phyloP scores from a whole-genome alignment of 2,113 vertebrate species.

The Chlamydotis undulata region DNA sequence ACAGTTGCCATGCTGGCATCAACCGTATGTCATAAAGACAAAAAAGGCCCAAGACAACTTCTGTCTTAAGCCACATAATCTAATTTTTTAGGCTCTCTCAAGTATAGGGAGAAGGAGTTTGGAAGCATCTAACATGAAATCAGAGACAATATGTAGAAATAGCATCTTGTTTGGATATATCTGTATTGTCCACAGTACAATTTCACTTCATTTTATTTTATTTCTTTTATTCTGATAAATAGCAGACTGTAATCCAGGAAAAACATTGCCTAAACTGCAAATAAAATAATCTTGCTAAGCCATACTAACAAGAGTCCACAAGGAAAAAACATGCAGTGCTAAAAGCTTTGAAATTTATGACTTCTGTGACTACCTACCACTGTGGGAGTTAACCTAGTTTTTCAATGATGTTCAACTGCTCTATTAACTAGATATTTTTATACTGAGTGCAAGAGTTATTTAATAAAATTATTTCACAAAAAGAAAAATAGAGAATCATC shows the following conservation, averaged over 20 bases:
- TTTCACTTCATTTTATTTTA: not conserved
- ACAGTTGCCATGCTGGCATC: not conserved
- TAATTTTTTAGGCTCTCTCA: not conserved
- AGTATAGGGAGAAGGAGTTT: not conserved
- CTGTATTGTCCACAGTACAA: not conserved
- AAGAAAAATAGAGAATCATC: not conserved
- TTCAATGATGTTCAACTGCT: not conserved
- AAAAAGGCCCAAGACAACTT: not conserved
- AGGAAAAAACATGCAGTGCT: not conserved
- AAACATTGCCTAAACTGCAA: not conserved
- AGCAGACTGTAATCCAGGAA: not conserved
- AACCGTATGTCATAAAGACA: not conserved
- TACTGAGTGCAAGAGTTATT: not conserved
- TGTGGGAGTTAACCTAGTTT: conserved; percentile 34
- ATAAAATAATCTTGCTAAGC: not conserved
- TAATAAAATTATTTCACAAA: not conserved
- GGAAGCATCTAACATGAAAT: not conserved
- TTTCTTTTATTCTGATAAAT: not conserved
- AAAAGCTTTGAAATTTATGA: conserved; percentile 52
- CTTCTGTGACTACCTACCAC: not conserved
- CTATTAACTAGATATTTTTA: not conserved
- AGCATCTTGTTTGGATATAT: not conserved
- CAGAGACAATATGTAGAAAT: not conserved
- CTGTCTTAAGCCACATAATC: not conserved
- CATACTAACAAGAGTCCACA: not conserved